Evolutionary conservation across 1,140 invertebrate species (phyloP).

Genomic region (Druon quercuslanigerum): DNA sequence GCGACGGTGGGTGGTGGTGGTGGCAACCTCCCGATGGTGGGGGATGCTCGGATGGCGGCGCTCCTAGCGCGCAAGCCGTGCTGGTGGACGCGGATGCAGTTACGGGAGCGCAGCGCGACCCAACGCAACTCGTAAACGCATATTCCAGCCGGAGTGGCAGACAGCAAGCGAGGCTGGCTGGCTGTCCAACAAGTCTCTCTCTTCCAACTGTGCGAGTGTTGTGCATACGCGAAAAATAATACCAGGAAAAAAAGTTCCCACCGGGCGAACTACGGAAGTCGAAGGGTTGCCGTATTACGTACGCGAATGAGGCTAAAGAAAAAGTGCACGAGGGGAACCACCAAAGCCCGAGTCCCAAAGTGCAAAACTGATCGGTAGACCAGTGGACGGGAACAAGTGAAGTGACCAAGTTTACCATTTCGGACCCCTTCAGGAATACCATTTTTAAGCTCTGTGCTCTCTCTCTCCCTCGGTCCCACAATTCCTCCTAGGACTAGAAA

Average conservation of each 20-base stretch:
- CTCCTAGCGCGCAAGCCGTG: slow-evolving; percentile 71
- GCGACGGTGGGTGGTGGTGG: slow-evolving; percentile 50
- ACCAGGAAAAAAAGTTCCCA: slow-evolving; percentile 1
- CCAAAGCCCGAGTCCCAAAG: not conserved
- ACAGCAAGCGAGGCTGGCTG: slow-evolving; percentile 54
- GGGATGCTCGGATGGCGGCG: slow-evolving; percentile 69
- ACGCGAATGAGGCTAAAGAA: not conserved
- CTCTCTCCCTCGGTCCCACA: not conserved
- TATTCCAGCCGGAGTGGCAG: slow-evolving; percentile 61
- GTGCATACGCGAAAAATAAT: slow-evolving; percentile 36
- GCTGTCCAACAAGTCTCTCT: slow-evolving; percentile 56
- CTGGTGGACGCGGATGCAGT: slow-evolving; percentile 73
- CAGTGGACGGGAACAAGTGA: slow-evolving; percentile 17
- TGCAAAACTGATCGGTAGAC: slow-evolving; percentile 15
- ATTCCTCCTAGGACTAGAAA: no score
- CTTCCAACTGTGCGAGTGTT: slow-evolving; percentile 44
- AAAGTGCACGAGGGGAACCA: not conserved
- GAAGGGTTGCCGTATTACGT: not conserved
- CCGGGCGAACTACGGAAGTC: not conserved
- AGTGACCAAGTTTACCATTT: slow-evolving; percentile 7
- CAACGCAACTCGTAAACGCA: slow-evolving; percentile 72
- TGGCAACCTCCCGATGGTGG: slow-evolving; percentile 35
- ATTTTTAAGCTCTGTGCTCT: slow-evolving; percentile 1
- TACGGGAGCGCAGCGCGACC: slow-evolving; percentile 76
- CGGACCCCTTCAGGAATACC: slow-evolving; percentile 5